A percentile compares a stretch with the other conserved stretches of the same genome.
These are phyloP conservation scores for Crotalus viridis DNA, from an alignment of 2,113 vertebrate species.

Conservation along the genomic window DNA sequence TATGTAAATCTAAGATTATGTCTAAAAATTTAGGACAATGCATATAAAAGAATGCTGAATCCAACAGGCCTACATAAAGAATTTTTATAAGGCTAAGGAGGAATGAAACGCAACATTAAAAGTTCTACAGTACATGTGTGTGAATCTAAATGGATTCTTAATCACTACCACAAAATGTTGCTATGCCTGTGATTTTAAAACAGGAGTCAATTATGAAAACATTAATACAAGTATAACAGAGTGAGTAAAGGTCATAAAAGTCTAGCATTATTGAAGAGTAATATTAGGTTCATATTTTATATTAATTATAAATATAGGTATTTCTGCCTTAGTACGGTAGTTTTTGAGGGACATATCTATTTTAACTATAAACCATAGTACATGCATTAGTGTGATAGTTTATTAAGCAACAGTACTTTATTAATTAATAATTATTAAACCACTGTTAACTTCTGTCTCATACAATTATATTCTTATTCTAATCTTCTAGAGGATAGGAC, in stretches of 20 bases:
- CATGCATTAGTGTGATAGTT: not conserved
- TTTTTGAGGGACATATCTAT: not conserved
- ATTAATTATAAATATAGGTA: not conserved
- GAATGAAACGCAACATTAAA: not conserved
- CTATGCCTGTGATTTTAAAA: not conserved
- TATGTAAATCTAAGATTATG: not conserved
- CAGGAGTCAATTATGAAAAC: not conserved
- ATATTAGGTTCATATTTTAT: not conserved
- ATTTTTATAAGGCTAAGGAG: not conserved
- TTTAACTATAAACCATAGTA: not conserved
- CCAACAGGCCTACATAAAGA: not conserved
- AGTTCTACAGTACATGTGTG: not conserved
- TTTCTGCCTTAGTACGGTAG: not conserved
- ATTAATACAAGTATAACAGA: not conserved
- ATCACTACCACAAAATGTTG: not conserved
- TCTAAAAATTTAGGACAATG: not conserved
- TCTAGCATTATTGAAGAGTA: not conserved
- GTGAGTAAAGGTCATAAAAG: not conserved
- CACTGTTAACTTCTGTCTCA: not conserved
- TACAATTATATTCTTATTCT: not conserved
- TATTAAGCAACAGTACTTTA: not conserved
- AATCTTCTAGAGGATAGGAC: not conserved
- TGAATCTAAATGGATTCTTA: not conserved
- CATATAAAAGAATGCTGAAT: not conserved
- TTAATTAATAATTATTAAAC: not conserved